These are phyloP conservation scores for Xylota segnis DNA, from an alignment of 2,888 invertebrate genomes.

Conservation along the genomic window DNA sequence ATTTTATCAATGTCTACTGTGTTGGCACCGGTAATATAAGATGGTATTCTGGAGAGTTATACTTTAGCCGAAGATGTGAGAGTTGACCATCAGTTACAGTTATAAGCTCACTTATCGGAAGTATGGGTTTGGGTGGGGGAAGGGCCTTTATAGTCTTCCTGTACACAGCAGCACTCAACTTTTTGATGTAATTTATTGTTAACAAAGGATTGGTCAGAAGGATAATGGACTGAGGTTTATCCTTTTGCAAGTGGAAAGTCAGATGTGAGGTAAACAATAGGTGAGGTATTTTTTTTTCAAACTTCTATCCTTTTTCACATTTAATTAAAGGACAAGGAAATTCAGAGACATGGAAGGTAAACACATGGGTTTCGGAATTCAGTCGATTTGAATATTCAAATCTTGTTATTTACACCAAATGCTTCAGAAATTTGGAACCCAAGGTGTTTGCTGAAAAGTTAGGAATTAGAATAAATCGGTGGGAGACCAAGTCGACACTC, in stretches of 20 bases:
- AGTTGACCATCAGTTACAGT: constrained; percentile 75
- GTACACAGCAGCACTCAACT: constrained; percentile 73
- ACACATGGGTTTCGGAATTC: background rate
- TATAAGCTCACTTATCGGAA: constrained; percentile 75
- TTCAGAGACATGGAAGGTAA: background rate
- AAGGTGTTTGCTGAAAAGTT: too few relatives aligned
- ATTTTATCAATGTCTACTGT: constrained; percentile 76
- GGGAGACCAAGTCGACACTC: too few relatives aligned
- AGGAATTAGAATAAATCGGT: too few relatives aligned
- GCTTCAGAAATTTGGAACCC: too few relatives aligned
- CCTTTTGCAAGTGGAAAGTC: background rate
- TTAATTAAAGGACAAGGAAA: background rate
- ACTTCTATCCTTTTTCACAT: background rate
- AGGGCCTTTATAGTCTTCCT: constrained; percentile 69
- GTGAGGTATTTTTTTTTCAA: background rate
- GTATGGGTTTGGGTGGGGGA: constrained; percentile 36
- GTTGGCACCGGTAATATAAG: constrained; percentile 77
- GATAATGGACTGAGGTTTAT: constrained; percentile 38
- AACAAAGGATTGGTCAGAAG: constrained; percentile 55
- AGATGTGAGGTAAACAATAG: constrained; percentile 17
- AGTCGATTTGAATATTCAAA: too few relatives aligned
- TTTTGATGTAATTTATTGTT: constrained; percentile 76
- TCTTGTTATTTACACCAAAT: too few relatives aligned
- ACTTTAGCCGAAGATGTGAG: constrained; percentile 68
- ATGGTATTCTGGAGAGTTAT: constrained; percentile 71